These are phyloP conservation scores for Pantherophis vulpinus DNA, from an alignment of 2,797 vertebrate species.

Conservation along the genomic window DNA sequence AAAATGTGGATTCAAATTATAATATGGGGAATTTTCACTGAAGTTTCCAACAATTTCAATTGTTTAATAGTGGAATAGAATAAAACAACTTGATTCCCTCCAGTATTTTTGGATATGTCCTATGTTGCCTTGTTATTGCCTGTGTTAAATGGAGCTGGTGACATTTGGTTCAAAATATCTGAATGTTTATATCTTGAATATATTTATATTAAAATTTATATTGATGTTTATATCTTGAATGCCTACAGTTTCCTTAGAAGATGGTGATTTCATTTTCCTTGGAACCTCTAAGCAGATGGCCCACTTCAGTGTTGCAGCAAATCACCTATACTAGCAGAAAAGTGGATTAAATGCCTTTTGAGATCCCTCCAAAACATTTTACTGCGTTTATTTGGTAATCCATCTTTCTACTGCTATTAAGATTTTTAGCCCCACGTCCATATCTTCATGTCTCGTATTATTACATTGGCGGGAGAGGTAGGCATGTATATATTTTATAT, in stretches of 20 bases:
- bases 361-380: not conserved
- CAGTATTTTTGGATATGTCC: not conserved
- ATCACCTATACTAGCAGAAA: not conserved
- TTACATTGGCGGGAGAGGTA: not conserved
- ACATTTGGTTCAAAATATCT: not conserved
- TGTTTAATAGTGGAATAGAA: not conserved
- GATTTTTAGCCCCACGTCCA: not conserved
- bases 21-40: not conserved
- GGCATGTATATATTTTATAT: not conserved
- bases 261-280: not conserved
- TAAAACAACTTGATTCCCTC: not conserved
- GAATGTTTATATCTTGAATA: not conserved
- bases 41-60: not conserved
- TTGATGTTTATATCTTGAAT: no score
- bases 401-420: conserved; percentile 3
- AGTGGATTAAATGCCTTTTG: not conserved
- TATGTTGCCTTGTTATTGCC: not conserved
- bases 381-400: not conserved
- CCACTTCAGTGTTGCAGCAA: not conserved
- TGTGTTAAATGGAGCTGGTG: not conserved
- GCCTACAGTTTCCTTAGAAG: not conserved
- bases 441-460: not conserved
- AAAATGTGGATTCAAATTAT: not conserved
- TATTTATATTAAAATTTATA: no score
- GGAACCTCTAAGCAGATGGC: not conserved